Conservation (phyloP, 2,113 vertebrate genomes). For the Rostratula benghalensis region DNA sequence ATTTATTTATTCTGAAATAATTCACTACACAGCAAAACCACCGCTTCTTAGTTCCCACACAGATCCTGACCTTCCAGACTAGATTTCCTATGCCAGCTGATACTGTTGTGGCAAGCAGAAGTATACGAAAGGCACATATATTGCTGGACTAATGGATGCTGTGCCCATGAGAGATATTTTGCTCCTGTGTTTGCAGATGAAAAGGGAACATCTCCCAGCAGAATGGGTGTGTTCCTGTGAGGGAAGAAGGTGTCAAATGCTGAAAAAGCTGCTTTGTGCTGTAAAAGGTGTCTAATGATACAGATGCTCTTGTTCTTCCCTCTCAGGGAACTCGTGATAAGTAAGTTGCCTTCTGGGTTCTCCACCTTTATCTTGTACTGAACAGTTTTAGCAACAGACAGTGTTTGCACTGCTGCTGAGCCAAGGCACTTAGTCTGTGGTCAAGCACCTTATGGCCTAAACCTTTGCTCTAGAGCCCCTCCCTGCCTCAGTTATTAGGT, state of each 20-base stretch:
- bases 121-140: neutral
- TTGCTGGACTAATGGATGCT: neutral
- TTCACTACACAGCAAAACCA: neutral
- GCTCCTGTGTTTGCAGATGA: neutral
- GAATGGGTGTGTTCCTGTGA: neutral
- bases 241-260: neutral
- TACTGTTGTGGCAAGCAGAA: neutral
- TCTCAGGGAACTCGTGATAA: neutral
- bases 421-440: neutral
- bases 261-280: neutral
- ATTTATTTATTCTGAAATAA: constrained; percentile 36
- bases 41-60: neutral
- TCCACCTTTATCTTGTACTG: neutral
- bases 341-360: neutral
- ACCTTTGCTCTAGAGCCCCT: neutral
- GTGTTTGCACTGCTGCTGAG: neutral
- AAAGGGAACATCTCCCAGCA: neutral
- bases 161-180: neutral
- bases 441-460: neutral
- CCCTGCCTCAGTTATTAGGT: neutral
- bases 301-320: neutral
- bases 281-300: neutral
- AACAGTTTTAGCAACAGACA: neutral
- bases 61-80: neutral
- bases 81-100: neutral